These are phyloP conservation scores for Crematogaster levior DNA, from an alignment of 2,888 invertebrate genomes.

Conservation along the genomic window DNA sequence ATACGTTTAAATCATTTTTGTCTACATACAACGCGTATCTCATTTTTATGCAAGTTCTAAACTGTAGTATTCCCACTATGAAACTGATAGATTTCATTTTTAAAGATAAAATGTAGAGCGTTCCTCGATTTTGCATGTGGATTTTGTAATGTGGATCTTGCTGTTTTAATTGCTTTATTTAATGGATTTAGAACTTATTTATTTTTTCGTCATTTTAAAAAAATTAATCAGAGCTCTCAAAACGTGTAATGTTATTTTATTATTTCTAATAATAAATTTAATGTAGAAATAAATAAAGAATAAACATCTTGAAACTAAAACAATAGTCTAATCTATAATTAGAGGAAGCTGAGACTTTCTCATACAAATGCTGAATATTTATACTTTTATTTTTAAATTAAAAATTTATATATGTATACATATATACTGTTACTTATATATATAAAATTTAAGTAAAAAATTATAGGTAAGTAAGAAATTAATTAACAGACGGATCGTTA, in stretches of 20 bases:
- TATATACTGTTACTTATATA: no score
- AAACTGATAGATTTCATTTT: conserved; percentile 4
- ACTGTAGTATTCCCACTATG: not conserved
- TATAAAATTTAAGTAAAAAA: not conserved
- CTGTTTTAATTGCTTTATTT: conserved; percentile 7
- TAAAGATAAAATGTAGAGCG: conserved; percentile 7
- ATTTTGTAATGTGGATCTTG: not conserved
- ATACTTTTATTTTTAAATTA: not conserved
- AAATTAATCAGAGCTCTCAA: not conserved
- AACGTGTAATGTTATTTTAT: not conserved
- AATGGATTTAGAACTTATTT: not conserved
- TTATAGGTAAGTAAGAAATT: no score
- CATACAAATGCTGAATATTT: not conserved
- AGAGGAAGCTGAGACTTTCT: not conserved
- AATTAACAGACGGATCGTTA: not conserved
- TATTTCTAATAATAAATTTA: not conserved
- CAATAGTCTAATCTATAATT: not conserved
- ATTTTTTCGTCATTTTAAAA: not conserved
- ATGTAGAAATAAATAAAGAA: not conserved
- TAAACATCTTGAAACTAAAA: not conserved
- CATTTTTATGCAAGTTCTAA: conserved; percentile 15
- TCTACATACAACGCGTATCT: not conserved
- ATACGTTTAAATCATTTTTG: conserved; percentile 44
- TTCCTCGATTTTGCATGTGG: not conserved
- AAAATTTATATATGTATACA: no score